Percentiles rank a stretch among this genome's conserved stretches.
phyloP scores from a whole-genome alignment of 2,888 invertebrate genomes.

The Nephrotoma guestfalica region DNA sequence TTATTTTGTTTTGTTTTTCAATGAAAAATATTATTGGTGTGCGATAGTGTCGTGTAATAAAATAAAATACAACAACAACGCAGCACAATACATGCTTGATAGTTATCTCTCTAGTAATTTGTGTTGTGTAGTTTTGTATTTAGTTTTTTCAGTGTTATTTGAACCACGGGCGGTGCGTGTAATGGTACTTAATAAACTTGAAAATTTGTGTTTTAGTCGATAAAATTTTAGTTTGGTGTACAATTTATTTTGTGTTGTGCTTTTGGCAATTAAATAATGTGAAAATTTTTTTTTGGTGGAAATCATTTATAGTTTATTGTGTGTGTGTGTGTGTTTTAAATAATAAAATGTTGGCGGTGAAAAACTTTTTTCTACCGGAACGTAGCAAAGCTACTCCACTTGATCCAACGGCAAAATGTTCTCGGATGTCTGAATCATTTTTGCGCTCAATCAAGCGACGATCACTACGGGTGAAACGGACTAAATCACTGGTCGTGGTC shows the following conservation, averaged over 20 bases:
- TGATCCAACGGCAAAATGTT: conserved; percentile 37
- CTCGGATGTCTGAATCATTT: conserved; percentile 58
- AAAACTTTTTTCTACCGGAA: conserved; percentile 58
- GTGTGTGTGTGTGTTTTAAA: background rate
- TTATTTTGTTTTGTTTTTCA: background rate
- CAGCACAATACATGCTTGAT: background rate
- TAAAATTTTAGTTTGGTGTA: background rate
- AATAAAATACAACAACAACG: background rate
- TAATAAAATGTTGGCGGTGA: conserved; percentile 47
- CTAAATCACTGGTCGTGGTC: conserved; percentile 52
- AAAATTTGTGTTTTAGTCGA: background rate
- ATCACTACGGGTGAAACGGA: conserved; percentile 57
- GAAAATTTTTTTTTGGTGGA: background rate
- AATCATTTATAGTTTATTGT: background rate
- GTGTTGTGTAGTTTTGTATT: background rate
- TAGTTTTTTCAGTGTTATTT: background rate
- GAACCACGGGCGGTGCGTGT: conserved; percentile 1
- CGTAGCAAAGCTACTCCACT: conserved; percentile 33
- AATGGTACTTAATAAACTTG: background rate
- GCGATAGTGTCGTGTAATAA: background rate
- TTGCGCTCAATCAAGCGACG: conserved; percentile 55
- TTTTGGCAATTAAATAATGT: background rate
- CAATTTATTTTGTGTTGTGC: background rate
- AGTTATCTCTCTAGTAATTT: background rate
- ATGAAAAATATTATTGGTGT: background rate